phyloP scores from a whole-genome alignment of 1,140 invertebrate genomes.

The Harlomillsia oculata region DNA sequence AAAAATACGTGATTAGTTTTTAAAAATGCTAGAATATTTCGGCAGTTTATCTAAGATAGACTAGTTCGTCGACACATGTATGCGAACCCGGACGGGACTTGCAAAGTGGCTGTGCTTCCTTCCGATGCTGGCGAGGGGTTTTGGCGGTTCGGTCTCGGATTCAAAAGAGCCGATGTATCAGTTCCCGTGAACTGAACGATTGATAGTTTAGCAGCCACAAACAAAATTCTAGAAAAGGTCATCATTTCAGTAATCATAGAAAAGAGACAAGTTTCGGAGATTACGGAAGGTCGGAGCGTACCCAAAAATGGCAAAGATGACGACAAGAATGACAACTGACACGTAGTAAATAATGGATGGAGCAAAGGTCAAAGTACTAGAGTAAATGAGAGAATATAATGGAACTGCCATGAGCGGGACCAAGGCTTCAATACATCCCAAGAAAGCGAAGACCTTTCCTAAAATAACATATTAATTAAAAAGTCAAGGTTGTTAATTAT shows the following conservation, averaged over 20 bases:
- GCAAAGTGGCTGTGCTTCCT: too few relatives aligned
- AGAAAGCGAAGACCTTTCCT: slow-evolving; percentile 33
- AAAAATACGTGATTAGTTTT: too few relatives aligned
- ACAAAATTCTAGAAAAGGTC: slow-evolving; percentile 18
- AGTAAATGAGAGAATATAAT: slow-evolving; percentile 32
- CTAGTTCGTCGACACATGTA: slow-evolving; percentile 25
- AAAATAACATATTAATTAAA: not conserved
- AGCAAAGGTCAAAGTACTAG: slow-evolving; percentile 18
- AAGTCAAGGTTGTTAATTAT: not conserved
- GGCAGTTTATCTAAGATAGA: slow-evolving; percentile 30
- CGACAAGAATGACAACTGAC: slow-evolving; percentile 24
- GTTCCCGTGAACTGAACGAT: slow-evolving; percentile 29
- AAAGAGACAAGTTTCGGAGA: not conserved
- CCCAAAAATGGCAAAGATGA: slow-evolving; percentile 26
- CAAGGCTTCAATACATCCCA: slow-evolving; percentile 34
- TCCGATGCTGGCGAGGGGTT: not conserved
- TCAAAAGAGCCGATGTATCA: slow-evolving; percentile 14
- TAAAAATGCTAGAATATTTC: too few relatives aligned
- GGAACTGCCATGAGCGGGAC: slow-evolving; percentile 33
- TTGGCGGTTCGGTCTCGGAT: slow-evolving; percentile 2
- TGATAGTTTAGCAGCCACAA: slow-evolving; percentile 20
- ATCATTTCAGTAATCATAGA: not conserved
- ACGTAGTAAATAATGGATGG: slow-evolving; percentile 31
- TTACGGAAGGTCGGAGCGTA: slow-evolving; percentile 13
- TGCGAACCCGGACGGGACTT: slow-evolving; percentile 4